Evolutionary conservation across 2,888 invertebrate genomes (phyloP), one percentile per base, ranked within the genome.

Genomic region (Noctuana brunneofusca): DNA sequence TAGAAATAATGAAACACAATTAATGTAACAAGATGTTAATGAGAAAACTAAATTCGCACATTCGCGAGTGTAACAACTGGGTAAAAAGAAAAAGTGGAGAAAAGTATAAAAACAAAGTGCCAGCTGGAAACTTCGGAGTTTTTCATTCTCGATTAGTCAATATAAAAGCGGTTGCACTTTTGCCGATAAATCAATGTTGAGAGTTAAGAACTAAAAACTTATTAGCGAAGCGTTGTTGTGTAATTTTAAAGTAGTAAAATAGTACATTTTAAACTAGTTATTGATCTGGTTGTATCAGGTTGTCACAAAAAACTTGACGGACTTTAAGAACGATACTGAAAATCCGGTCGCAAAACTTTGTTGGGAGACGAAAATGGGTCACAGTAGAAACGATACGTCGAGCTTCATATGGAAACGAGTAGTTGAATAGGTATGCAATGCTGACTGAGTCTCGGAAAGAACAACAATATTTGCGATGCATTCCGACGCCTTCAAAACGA

Each of bases 91-190:
- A 60, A 60, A 53, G 24, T 60, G 35, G n/a, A 46, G 12, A 35
- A 60, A 46, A 62, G 55, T 52, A 46, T 22, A 22, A 38, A 48
- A 60, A 62, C 20, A 55, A 62, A 24, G 24, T 49, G 46, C 48
- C 54, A 48, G 55, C 48, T 62, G 27, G 48, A 55, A 48, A 49
- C 62, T 62, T 62, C 18, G 55, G 49, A 62, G 62, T 62, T 62
- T 55, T 62, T 62, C 54, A 55, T 32, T 62, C 62, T 38, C 62
- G 49, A 62, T 62, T 55, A 62, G 60, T 62, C 60, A 49, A 55
- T 62, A 62, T 62, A 49, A 62, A 62, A 55, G 55, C 62, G 48
- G 55, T 62, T 62, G 62, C 62, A 62, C 49, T 62, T 48, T 55
- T 49, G 49, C 48, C 35, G 55, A 62, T 54, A 55, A 54, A 55